Base-by-base conservation (phyloP, 2,113 vertebrate genomes). In the Callipepla californica region DNA sequence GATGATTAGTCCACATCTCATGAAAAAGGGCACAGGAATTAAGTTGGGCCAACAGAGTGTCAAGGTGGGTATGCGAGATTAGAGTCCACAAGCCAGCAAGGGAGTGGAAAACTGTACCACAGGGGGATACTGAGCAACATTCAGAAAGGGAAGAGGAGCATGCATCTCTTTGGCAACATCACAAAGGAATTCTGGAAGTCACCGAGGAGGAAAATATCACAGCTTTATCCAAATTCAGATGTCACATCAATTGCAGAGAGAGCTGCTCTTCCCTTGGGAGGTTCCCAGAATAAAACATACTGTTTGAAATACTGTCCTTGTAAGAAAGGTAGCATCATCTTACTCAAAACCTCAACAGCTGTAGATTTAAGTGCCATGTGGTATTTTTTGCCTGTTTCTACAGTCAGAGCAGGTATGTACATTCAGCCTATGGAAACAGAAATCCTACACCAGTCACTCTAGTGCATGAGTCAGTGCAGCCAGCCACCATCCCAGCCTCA, bases 71-170 rank as follows among this genome's bases (percentile, higher is more conserved):
- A 62, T 50, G 50, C 20, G 75, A 22, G 30, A n/a, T 32, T 13
- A 38, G 47, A 89, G 75, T 42, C 55, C 45, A 73, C 23, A 36
- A 50, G 36, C 40, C 36, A 79, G 58, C 12, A 67, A 36, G 53
- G 26, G 50, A 59, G 53, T 67, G 25, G 28, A 92, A 75, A 93
- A 78, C n/a, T 78, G 73, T 67, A 21, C 15, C 58, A 92, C n/a
- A 42, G n/a, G 34, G 58, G 38, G 76, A 51, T 68, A 92, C 53
- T 85, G 87, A 82, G 63, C 30, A 19, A 89, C 45, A 80, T 15
- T 34, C 62, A 81, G 65, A 92, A 92, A 87, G 36, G 57, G 42
- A 90, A 93, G 63, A 92, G 74, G 45, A 87, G 76, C n/a, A 58
- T 15, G 11, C 3, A 4, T 44, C 62, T 48, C 78, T 92, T 84